Base-by-base conservation (phyloP, 1,140 invertebrate genomes). In the Neuroterus valhalla region DNA sequence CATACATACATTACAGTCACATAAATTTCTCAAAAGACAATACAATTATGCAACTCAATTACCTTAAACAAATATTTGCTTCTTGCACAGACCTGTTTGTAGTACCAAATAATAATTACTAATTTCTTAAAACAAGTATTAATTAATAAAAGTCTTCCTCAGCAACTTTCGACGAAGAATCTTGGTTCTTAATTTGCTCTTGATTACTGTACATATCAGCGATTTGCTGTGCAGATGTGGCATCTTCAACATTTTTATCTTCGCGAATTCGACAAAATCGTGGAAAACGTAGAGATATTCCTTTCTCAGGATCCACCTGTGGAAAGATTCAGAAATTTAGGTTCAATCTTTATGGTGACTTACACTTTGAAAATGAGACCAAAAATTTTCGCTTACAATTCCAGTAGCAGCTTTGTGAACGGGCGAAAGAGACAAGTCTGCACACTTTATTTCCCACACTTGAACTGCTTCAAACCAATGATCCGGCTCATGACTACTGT, bases 391-490 rank as follows among this genome's bases (percentile, higher is more conserved):
- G 89, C 92, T 91, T 89, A 95, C 95, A 85, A 98, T 93, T 76
- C 98, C 98, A 45, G 93, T 87, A 3, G 95, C 98, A 70, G 98
- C 98, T 85, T 91, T 93, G 87, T 99, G 98, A 48, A 97, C 94
- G 15, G 99, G 98, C 14, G 98, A 99, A 26, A 99, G 92, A 8
- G 98, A 99, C 23, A 99, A 92, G 92, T 99, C 99, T 0, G 98
- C 99, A 89, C 97, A 99, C 90, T 99, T 99, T 10, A 99, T 93
- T 92, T 99, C 99, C 98, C 98, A 99, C 14, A 99, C 96, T 88
- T 96, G 94, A 6, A 94, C 93, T 3, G 97, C 91, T 79, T 97
- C 96, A 89, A 99, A 98, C 98, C 98, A 99, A 85, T 95, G 96
- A 91, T 99, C 98, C 11, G 98, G 97, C 80, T 94, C 92, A 69